Percentiles rank a stretch among this genome's conserved stretches.
phyloP scores from a whole-genome alignment of 2,888 invertebrate species.

The Graphium colonna region DNA sequence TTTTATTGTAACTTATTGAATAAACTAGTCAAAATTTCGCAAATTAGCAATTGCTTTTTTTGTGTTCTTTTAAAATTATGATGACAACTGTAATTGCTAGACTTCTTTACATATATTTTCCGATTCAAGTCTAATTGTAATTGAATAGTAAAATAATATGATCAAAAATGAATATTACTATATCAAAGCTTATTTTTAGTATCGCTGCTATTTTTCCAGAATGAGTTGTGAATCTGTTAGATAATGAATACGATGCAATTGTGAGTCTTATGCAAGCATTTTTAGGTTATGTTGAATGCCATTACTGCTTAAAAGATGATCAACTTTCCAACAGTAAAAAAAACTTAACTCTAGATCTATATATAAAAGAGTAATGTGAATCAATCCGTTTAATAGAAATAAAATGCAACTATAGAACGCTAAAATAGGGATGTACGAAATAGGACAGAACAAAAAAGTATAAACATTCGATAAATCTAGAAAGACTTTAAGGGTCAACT shows the following conservation, averaged over 20 bases:
- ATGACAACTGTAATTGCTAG: no score
- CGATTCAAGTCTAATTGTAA: no score
- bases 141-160: neutral
- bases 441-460: neutral
- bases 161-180: neutral
- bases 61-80: no score
- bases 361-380: neutral
- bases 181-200: neutral
- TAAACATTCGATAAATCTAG: neutral
- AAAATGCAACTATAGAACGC: conserved; percentile 13
- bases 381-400: conserved; percentile 1
- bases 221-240: conserved; percentile 13
- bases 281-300: neutral
- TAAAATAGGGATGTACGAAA: neutral
- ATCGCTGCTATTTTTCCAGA: conserved; percentile 1
- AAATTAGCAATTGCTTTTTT: no score
- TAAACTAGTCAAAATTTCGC: no score
- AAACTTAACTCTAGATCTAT: neutral
- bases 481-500: conserved; percentile 3
- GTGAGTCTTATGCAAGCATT: conserved; percentile 13
- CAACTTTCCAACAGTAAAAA: neutral
- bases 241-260: conserved; percentile 13
- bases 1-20: no score
- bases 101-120: no score
- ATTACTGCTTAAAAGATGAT: neutral